phyloP scores from a whole-genome alignment of 2,797 vertebrate genomes.

The Vultur gryphus region DNA sequence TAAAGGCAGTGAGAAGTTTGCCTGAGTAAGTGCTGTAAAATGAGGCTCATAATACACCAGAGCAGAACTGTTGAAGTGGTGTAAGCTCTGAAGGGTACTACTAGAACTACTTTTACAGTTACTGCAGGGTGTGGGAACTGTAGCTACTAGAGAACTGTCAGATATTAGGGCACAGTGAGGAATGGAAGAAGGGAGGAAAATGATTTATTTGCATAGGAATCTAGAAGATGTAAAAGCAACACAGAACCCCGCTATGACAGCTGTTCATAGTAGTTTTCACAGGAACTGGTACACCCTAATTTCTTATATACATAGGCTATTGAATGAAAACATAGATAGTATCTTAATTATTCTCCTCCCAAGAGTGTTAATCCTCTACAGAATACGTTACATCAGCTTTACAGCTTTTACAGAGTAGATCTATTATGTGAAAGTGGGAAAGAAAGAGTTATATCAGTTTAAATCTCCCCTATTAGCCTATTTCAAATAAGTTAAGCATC shows the following conservation, averaged over 20 bases:
- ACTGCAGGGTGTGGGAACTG: not conserved
- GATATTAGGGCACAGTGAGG: not conserved
- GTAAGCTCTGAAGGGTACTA: not conserved
- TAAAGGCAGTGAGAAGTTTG: not conserved
- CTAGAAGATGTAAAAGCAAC: not conserved
- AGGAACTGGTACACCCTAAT: not conserved
- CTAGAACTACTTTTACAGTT: not conserved
- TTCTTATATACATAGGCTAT: not conserved
- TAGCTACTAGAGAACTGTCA: not conserved
- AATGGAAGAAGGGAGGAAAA: not conserved
- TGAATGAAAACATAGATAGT: not conserved
- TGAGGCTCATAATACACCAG: not conserved
- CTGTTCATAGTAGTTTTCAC: not conserved
- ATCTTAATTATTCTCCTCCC: not conserved
- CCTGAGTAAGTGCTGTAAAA: not conserved
- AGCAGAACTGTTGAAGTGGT: not conserved
- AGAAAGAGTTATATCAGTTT: not conserved
- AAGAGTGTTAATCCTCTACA: not conserved
- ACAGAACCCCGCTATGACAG: not conserved
- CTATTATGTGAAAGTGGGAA: not conserved
- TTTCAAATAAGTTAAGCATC: not conserved
- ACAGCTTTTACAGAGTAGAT: not conserved
- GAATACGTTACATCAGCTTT: not conserved
- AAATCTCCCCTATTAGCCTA: not conserved
- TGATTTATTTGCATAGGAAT: not conserved